Conservation (phyloP, 2,888 invertebrate genomes). For the Acleris literana region DNA sequence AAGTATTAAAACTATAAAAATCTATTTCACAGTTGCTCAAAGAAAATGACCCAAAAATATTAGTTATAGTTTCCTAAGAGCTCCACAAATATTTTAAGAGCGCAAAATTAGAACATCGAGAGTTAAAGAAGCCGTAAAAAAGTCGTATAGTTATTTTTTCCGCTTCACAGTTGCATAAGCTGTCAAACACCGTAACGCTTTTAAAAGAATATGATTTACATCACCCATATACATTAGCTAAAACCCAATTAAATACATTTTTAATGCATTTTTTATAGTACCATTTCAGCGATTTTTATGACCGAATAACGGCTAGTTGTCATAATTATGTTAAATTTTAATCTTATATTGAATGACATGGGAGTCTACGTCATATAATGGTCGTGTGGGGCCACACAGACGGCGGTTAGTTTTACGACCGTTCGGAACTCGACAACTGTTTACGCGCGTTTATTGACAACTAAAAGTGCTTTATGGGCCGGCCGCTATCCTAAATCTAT, state of each 20-base stretch:
- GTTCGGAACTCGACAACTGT: constrained; percentile 54
- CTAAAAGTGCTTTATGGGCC: constrained; percentile 62
- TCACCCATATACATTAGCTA: constrained; percentile 21
- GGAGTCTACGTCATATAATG: constrained; percentile 23
- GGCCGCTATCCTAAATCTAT: constrained; percentile 60
- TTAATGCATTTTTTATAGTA: constrained; percentile 22
- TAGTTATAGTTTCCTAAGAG: constrained; percentile 10
- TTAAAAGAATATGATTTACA: constrained; percentile 23
- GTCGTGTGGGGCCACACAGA: constrained; percentile 59
- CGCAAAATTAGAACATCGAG: constrained; percentile 28
- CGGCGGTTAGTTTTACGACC: constrained; percentile 58
- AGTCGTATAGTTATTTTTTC: constrained; percentile 30
- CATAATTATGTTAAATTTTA: constrained; percentile 33
- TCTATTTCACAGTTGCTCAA: no score
- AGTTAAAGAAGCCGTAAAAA: constrained; percentile 32
- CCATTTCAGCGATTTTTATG: constrained; percentile 23
- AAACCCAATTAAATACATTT: constrained; percentile 31
- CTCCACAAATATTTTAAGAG: constrained; percentile 15
- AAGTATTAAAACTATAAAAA: neutral
- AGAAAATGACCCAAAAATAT: constrained; percentile 6
- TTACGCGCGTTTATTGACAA: constrained; percentile 67
- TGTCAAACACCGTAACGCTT: constrained; percentile 24
- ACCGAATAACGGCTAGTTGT: constrained; percentile 28
- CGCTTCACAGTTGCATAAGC: constrained; percentile 30
- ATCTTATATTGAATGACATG: constrained; percentile 26